Base-by-base conservation (phyloP, 1,140 invertebrate genomes). In the Archegozetes longisetosus region DNA sequence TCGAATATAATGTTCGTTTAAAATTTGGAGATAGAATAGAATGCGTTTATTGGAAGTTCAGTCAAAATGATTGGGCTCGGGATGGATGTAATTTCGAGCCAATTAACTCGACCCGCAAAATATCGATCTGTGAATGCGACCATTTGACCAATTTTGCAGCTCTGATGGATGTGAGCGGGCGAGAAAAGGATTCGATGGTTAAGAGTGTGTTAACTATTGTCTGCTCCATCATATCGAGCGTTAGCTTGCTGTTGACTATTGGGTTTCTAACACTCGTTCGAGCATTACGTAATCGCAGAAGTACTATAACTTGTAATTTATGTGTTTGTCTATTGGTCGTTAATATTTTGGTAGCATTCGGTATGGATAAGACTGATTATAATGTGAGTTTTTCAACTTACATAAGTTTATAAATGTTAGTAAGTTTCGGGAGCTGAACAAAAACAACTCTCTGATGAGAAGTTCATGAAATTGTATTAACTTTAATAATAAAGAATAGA, bases 141-240 rank as follows among this genome's bases (percentile, higher is more conserved):
- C 75, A 77, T 64, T 68, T 77, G 6, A 77, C 75, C 4, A 75
- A 73, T 66, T 77, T 77, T 66, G 74, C 74, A 46, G 69, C 69
- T 32, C 74, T 96, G 13, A 84, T 92, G 53, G 89, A 94, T 59
- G 57, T 70, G 20, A 53, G 62, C 25, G 66, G 68, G 12, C 47
- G 58, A 52, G 55, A 66, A 20, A 4, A 28, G 29, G 32, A 60
- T 12, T 26, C 50, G 14, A n/a, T 46, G 23, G 28, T 64, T 22
- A 61, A 64, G 17, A 28, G 48, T 0, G 23, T 64, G 4, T 55
- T 65, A 55, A 61, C 64, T 4, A 60, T 58, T 6, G 40, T 65
- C 2, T 62, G 60, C n/a, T 61, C 46, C 13, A 53, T 27, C 13
- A 4, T 59, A 29, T 64, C 62, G 14, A 52, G 60, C 22, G 48